phyloP scores from a whole-genome alignment of 2,797 vertebrate genomes.

The Nasua narica region DNA sequence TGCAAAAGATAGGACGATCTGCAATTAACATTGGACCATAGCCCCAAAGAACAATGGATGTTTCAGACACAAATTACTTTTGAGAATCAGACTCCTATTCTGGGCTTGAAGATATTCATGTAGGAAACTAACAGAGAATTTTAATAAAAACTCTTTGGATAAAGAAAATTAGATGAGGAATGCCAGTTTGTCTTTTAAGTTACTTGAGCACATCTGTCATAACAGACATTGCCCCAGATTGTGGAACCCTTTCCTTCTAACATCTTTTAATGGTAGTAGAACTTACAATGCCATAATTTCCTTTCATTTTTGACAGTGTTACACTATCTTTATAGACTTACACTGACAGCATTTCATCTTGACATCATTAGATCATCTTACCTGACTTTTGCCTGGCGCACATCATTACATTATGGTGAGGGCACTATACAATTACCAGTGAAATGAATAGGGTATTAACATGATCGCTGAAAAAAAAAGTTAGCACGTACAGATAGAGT shows the following conservation, averaged over 20 bases:
- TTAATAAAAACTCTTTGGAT: constrained; percentile 78
- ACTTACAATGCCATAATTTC: constrained; percentile 78
- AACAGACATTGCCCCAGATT: constrained; percentile 80
- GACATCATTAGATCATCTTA: constrained; percentile 79
- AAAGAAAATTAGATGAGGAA: constrained; percentile 73
- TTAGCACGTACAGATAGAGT: constrained; percentile 48
- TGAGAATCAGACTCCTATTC: constrained; percentile 49
- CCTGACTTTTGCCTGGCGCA: constrained; percentile 70
- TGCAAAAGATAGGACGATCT: constrained; percentile 45
- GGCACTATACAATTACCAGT: constrained; percentile 70
- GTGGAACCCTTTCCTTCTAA: constrained; percentile 76
- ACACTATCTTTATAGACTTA: constrained; percentile 79
- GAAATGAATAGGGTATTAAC: constrained; percentile 70
- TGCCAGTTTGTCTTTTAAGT: constrained; percentile 74
- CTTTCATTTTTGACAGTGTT: constrained; percentile 83
- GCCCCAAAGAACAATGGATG: constrained; percentile 62
- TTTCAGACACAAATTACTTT: constrained; percentile 67
- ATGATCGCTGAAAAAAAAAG: constrained; percentile 59
- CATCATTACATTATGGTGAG: constrained; percentile 61
- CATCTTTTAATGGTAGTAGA: constrained; percentile 80
- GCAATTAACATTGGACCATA: constrained; percentile 43
- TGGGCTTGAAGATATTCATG: constrained; percentile 66
- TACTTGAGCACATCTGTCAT: constrained; percentile 80
- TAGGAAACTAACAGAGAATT: constrained; percentile 74
- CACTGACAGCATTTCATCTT: constrained; percentile 83